These are phyloP conservation scores for Sapayoa aenigma DNA, from an alignment of 2,113 vertebrate genomes.

Conservation along the genomic window DNA sequence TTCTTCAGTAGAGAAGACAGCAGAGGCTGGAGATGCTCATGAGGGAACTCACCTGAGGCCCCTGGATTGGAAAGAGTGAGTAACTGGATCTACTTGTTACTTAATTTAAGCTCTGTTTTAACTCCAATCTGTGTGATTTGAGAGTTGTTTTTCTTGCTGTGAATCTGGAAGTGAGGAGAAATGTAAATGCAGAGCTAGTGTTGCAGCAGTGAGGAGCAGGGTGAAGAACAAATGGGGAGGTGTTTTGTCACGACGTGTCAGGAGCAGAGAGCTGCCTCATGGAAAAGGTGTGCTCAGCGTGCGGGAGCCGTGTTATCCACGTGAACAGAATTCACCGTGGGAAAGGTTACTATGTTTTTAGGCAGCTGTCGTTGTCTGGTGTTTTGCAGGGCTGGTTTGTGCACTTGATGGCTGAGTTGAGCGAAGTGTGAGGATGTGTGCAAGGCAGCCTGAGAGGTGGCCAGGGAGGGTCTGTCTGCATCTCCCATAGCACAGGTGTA, in stretches of 20 bases:
- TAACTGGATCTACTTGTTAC: not conserved
- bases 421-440: not conserved
- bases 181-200: not conserved
- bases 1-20: not conserved
- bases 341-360: rapidly evolving
- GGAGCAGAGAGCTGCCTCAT: not conserved
- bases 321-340: not conserved
- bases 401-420: not conserved
- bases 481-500: rapidly evolving
- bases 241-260: rapidly evolving
- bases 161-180: not conserved
- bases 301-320: rapidly evolving
- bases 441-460: not conserved
- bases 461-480: not conserved
- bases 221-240: rapidly evolving
- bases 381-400: not conserved
- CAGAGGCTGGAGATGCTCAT: not conserved
- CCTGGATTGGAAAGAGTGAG: not conserved
- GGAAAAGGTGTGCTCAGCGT: rapidly evolving
- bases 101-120: not conserved
- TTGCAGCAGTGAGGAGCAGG: not conserved
- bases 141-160: not conserved
- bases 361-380: not conserved
- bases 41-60: rapidly evolving
- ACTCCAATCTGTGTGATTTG: rapidly evolving